Evolutionary conservation across 2,797 vertebrate genomes (phyloP).

Genomic region (Molossus molossus): DNA sequence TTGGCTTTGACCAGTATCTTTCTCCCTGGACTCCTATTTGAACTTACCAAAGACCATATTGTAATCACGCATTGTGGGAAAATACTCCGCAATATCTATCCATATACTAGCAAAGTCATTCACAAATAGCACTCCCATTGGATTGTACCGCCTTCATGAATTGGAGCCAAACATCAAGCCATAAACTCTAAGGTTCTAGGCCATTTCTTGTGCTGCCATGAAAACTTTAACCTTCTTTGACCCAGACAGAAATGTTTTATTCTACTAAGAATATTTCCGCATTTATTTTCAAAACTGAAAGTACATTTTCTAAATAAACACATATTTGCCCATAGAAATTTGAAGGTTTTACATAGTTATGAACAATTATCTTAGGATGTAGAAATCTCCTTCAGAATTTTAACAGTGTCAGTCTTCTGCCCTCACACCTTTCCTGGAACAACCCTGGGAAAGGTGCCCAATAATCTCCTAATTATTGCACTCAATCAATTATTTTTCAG

Average conservation of each 20-base stretch:
- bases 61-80: background rate
- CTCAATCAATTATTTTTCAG: background rate
- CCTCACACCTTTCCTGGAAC: background rate
- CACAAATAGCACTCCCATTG: background rate
- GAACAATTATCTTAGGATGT: background rate
- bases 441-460: background rate
- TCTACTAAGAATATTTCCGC: background rate
- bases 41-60: slow-evolving; percentile 25
- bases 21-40: background rate
- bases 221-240: background rate
- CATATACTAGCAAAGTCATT: background rate
- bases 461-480: background rate
- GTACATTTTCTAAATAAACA: slow-evolving; percentile 47
- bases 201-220: background rate
- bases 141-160: background rate
- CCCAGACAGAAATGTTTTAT: background rate
- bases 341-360: slow-evolving; percentile 23
- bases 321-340: slow-evolving; percentile 50
- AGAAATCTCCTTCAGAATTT: slow-evolving; percentile 32
- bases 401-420: background rate
- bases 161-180: background rate
- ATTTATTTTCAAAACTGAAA: slow-evolving; percentile 55
- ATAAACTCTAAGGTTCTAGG: background rate
- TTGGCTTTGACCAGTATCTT: slow-evolving; percentile 21
- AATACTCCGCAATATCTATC: background rate